Base-by-base conservation (phyloP, 2,797 vertebrate genomes). In the Amniataba percoides region DNA sequence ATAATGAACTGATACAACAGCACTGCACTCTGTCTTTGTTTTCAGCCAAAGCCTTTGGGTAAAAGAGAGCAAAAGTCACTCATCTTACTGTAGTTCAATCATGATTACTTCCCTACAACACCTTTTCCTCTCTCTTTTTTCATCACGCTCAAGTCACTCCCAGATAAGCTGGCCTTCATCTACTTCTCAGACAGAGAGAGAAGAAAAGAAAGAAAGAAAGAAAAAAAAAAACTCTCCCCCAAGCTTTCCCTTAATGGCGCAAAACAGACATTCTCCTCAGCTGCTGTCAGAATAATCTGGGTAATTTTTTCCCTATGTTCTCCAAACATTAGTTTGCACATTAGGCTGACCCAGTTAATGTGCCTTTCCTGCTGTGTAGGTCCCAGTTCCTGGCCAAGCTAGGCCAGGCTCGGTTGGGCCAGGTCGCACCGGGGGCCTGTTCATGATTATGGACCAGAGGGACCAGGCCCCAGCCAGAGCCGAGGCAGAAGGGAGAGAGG, bases 311-410 rank as follows among this genome's bases (percentile, higher is more conserved):
- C 95, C 95, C 95, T 91, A 94, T 96, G 96, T 97, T 95, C 94
- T 95, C 93, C 88, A 95, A 97, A 96, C 95, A 96, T 97, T 96
- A 97, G 94, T 96, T 95, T 92, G 95, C 96, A 96, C 95, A 96
- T 97, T 95, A 96, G 93, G 92, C 94, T 96, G 95, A 96, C 95
- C 96, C 94, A 96, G 95, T 96, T 97, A 96, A 96, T 95, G 95
- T 78, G 92, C 93, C 94, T 95, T 96, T 95, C 95, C 93, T 92
- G 94, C 93, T 94, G 93, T 89, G 87, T 64, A 84, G 88, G 80
- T 87, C 83, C 85, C 77, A 79, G 83, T 71, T 89, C 82, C 80
- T 53, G 81, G 70, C 74, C 78, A 58, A 74, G 82, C 71, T 53
- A 19, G 79, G 77, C 77, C 67, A 63, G 75, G 74, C 80, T 71